Conservation (phyloP, 2,113 vertebrate species). For the Etia nguti region DNA sequence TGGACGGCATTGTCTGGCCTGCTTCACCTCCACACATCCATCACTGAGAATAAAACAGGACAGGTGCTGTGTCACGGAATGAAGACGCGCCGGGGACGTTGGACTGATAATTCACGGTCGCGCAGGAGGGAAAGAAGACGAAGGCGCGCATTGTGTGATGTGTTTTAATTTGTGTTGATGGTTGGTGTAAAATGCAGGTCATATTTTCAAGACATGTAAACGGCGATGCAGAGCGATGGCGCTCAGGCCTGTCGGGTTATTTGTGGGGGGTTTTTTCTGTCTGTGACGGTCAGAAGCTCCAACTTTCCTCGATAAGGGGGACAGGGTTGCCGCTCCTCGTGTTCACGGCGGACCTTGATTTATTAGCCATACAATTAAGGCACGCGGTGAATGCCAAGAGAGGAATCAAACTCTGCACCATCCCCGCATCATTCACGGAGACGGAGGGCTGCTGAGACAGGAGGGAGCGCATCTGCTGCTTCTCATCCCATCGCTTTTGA, state of each 20-base stretch:
- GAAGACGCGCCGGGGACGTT: neutral
- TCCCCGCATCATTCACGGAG: neutral
- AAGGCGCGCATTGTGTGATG: neutral
- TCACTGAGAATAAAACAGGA: neutral
- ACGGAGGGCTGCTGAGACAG: neutral
- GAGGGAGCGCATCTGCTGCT: neutral
- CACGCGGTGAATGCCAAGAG: slow-evolving; percentile 98
- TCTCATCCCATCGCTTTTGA: neutral
- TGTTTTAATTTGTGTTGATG: neutral
- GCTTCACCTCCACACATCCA: neutral
- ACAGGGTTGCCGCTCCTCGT: slow-evolving; percentile 79
- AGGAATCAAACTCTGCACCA: slow-evolving; percentile 54
- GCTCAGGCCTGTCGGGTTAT: neutral
- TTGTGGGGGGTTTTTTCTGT: neutral
- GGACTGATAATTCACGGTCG: neutral
- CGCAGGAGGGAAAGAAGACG: neutral
- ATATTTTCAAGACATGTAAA: neutral
- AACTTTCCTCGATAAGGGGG: neutral
- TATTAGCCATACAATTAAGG: slow-evolving; percentile 91
- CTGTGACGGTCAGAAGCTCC: neutral
- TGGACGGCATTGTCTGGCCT: slow-evolving; percentile 2
- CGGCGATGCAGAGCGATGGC: neutral
- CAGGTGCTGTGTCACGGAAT: neutral
- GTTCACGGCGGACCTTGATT: slow-evolving; percentile 96
- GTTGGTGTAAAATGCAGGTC: neutral